Percentiles rank a stretch among this genome's conserved stretches.
Evolutionary conservation across 2,888 invertebrate genomes (phyloP).

Genomic region (Parapristionchus giblindavisi): DNA sequence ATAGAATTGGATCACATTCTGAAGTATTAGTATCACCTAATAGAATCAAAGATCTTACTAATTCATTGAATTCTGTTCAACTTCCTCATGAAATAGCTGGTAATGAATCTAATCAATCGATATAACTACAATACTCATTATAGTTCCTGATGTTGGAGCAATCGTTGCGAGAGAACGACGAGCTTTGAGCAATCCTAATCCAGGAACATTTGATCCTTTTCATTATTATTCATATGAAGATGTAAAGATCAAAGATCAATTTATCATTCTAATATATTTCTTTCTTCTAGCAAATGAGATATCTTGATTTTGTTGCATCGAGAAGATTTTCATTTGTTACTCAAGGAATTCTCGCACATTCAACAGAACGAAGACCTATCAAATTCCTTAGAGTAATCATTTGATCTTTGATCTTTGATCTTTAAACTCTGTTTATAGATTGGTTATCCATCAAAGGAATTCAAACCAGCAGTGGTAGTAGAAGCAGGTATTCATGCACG

Average conservation of each 20-base stretch:
- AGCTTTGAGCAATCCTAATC: slow-evolving; percentile 3
- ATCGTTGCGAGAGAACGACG: slow-evolving; percentile 25
- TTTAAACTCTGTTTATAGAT: background rate
- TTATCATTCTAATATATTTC: background rate
- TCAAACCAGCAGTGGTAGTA: slow-evolving; percentile 18
- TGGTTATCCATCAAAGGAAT: slow-evolving; percentile 9
- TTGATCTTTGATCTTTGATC: background rate
- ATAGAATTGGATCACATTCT: slow-evolving; percentile 22
- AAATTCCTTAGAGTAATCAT: slow-evolving; percentile 14
- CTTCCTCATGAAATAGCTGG: slow-evolving; percentile 22
- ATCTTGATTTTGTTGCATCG: slow-evolving; percentile 16
- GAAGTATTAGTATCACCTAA: slow-evolving; percentile 20
- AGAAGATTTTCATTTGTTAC: slow-evolving; percentile 6
- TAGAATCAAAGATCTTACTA: background rate
- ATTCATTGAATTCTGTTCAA: background rate
- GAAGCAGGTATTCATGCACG: slow-evolving; percentile 30
- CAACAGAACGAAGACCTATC: slow-evolving; percentile 18
- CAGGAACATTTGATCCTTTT: slow-evolving; percentile 22
- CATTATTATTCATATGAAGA: slow-evolving; percentile 26
- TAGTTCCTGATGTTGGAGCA: slow-evolving; percentile 13
- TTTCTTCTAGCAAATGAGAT: slow-evolving; percentile 23
- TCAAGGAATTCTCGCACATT: slow-evolving; percentile 10
- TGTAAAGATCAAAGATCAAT: background rate
- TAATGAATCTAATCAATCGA: slow-evolving; percentile 12
- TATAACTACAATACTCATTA: background rate